phyloP scores from a whole-genome alignment of 1,140 invertebrate genomes.

The silkworm (Bombyx mori) region ASM3026992v2 NC_085108.1:589001-589500 shows the following conservation, averaged over 20 bases:
- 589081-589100: constrained; percentile 47
- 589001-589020: constrained; percentile 27
- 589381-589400: constrained; percentile 10
- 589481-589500: constrained; percentile 30
- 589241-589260: not conserved
- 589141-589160: constrained; percentile 56
- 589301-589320: not conserved
- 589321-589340: not conserved
- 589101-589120: constrained; percentile 42
- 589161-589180: constrained; percentile 50
- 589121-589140: constrained; percentile 51
- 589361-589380: constrained; percentile 16
- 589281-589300: too few species aligned
- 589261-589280: too few species aligned
- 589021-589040: constrained; percentile 40
- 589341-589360: constrained; percentile 12
- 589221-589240: not conserved
- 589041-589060: constrained; percentile 64
- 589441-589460: constrained; percentile 5
- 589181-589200: constrained; percentile 34
- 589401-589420: constrained; percentile 14
- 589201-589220: constrained; percentile 19
- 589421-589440: constrained; percentile 5
- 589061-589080: constrained; percentile 54
- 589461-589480: constrained; percentile 24